A percentile compares a stretch with the other conserved stretches of the same genome.
Evolutionary conservation across 1,140 invertebrate species (phyloP).

Genomic region (Dreissena rostriformis): DNA sequence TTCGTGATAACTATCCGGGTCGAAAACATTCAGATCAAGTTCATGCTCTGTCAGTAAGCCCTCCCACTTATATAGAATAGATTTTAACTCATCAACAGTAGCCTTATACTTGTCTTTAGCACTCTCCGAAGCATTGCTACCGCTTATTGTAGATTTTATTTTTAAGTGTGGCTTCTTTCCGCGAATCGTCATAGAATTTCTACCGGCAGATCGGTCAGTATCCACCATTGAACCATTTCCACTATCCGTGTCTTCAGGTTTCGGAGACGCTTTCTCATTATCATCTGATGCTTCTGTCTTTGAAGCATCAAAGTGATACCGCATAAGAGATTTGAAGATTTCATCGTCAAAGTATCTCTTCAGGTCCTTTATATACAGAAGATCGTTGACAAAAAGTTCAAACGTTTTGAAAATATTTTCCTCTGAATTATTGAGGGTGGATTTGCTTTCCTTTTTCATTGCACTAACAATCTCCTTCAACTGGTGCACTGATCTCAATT

Average conservation of each 20-base stretch:
- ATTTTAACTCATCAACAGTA: conserved; percentile 48
- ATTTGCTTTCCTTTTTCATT: conserved; percentile 45
- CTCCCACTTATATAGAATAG: conserved; percentile 63
- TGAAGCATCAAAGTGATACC: conserved; percentile 59
- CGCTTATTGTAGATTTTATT: background rate
- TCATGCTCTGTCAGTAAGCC: conserved; percentile 59
- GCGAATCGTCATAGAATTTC: background rate
- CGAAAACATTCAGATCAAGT: conserved; percentile 61
- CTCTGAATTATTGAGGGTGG: conserved; percentile 25
- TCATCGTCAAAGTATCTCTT: conserved; percentile 64
- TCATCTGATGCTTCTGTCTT: background rate
- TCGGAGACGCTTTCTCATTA: background rate
- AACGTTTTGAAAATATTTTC: conserved; percentile 50
- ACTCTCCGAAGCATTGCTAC: background rate
- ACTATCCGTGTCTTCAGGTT: conserved; percentile 42
- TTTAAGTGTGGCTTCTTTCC: conserved; percentile 4
- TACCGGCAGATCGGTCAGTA: background rate
- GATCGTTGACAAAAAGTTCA: conserved; percentile 60
- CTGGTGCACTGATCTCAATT: conserved; percentile 46
- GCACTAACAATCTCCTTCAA: conserved; percentile 29
- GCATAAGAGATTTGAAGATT: conserved; percentile 56
- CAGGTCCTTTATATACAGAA: conserved; percentile 60
- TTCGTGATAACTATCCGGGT: conserved; percentile 70
- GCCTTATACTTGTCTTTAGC: conserved; percentile 50
- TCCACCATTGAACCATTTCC: conserved; percentile 37